Base-by-base conservation (phyloP, 2,797 vertebrate species). In the Perdix hodgsoniae region DNA sequence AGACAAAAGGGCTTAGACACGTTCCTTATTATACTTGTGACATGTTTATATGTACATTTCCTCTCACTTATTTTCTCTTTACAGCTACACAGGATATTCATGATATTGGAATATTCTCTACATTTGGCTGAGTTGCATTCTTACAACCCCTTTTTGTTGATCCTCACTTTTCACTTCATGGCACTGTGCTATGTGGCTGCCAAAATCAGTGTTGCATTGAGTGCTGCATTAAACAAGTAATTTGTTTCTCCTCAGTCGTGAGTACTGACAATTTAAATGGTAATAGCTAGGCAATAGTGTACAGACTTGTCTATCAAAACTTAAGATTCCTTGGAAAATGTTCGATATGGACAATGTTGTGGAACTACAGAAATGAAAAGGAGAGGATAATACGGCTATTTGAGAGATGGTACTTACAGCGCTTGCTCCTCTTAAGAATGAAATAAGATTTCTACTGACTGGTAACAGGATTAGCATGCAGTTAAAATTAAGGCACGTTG, bases 391-490 rank as follows among this genome's bases (percentile, higher is more conserved):
- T 76, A 75, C 57, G 81, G 47, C 31, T 88, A 75, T 92, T 93
- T 91, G 24, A 90, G 57, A 93, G 91, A 81, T 54, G 71, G 11
- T 96, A 98, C 98, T 98, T 97, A 98, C 98, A 16, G 50, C 70
- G 69, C 92, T 97, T 75, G 98, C 95, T 95, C 98, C 97, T 96
- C 97, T 98, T 86, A 98, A 65, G 88, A 98, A 97, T 65, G 98
- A 98, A 95, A 98, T 91, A 66, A 98, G 94, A 85, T 98, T 98
- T 88, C 98, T 97, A 80, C 98, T 97, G 95, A 98, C 80, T 31
- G 98, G 98, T 93, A 98, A 86, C 69, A 98, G 96, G 93, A 98
- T 98, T 93, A 98, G 92, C 97, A 98, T 97, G 95, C 98, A 98
- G 97, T 98, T 98, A 92, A 98, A 98, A 94, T 98, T 98, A 93